Evolutionary conservation across 1,140 invertebrate species (phyloP), one percentile per base, ranked within the genome.

Genomic region (Ips nitidus): DNA sequence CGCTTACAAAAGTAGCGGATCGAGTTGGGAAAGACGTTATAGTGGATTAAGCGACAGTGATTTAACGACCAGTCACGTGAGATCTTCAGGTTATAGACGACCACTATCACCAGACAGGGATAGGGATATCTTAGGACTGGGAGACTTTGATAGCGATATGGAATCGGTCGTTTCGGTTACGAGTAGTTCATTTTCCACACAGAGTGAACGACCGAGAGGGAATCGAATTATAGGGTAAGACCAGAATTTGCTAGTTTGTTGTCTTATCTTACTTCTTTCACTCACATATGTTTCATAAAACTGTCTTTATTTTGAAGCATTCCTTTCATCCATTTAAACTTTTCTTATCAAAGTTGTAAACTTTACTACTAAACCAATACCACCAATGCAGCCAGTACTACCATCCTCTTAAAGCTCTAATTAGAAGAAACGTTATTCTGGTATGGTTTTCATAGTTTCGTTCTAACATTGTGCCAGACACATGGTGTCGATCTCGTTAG

Each of bases 111-210:
- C 83, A 39, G 79, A 80, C 39, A 66, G 79, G 55, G 79, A 80
- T 58, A 68, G 77, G 37, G 90, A 92, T 75, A 89, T 89, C 72
- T 86, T 90, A 74, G 83, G 87, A 42, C 83, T 90, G 68, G 85
- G 83, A 6, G 89, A 91, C 78, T 88, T 88, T 70, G 93, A 94
- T 81, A 94, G 92, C 66, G 93, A 95, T 79, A 91, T 95, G 83
- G 94, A 95, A 82, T 94, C 91, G 75, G 91, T 94, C 64, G 90
- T 87, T 53, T 92, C 90, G 55, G 90, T 93, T 66, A 93, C 91
- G 53, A 94, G 93, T 77, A 94, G 93, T 86, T 91, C 93, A 77
- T 94, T 95, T 82, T 94, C 93, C 75, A 95, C 93, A 66, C 94
- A 95, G 81, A 94, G 92, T 74, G 94, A 95, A 84, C 83, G 92